Conservation (phyloP, 2,888 invertebrate genomes). For the Abrostola tripartita region DNA sequence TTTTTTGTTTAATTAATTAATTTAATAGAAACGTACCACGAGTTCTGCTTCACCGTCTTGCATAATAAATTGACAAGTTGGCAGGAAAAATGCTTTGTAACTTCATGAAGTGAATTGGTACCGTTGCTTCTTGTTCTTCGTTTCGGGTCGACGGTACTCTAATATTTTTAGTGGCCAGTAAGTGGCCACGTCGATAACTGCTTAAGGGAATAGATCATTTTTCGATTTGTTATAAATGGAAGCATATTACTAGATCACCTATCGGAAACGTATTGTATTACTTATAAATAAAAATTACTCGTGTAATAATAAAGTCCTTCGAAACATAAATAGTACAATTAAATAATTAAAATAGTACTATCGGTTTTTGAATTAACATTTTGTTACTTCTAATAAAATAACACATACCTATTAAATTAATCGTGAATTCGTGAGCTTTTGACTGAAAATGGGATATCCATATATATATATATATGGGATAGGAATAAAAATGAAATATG, state of each 20-base stretch:
- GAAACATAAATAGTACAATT: background rate
- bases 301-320: too few relatives aligned
- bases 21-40: slow-evolving; percentile 24
- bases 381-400: background rate
- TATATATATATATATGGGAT: slow-evolving; percentile 4
- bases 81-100: slow-evolving; percentile 12
- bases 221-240: too few relatives aligned
- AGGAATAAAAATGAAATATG: slow-evolving; percentile 10
- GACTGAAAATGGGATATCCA: slow-evolving; percentile 8
- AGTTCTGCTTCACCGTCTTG: slow-evolving; percentile 14
- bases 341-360: too few relatives aligned
- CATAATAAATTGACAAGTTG: slow-evolving; percentile 15
- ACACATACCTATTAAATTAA: background rate
- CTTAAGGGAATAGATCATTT: too few relatives aligned
- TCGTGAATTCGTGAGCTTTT: background rate
- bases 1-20: slow-evolving; percentile 38
- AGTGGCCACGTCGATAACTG: too few relatives aligned
- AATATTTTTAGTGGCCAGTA: too few relatives aligned
- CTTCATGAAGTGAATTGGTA: background rate
- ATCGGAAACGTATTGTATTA: too few relatives aligned
- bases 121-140: too few relatives aligned
- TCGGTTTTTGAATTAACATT: background rate
- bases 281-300: too few relatives aligned
- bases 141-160: too few relatives aligned
- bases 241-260: too few relatives aligned